Base-by-base conservation (phyloP, 2,888 invertebrate genomes). In the Brenthis daphne region DNA sequence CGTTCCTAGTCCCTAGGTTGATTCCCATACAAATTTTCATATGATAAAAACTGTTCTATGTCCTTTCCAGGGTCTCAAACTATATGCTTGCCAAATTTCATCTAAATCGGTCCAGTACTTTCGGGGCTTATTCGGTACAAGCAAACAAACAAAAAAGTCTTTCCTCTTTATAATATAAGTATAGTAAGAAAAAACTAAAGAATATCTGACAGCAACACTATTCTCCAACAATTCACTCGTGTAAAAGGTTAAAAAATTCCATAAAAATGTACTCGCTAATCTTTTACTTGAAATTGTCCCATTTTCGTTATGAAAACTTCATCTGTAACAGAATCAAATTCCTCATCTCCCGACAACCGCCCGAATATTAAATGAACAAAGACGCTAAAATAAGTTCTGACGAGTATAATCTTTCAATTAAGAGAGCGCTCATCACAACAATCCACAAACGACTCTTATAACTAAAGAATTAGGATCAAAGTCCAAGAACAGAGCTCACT, bases 381-480 rank as follows among this genome's bases (percentile, higher is more conserved):
- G 58, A 58, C 56, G 56, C n/a, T 58, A 48, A 48, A 43, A 43
- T 43, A 43, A 43, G 37, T 43, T 43, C 8, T 29, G 48, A 50
- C 48, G 48, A 60, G 48, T 60, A 60, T 60, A 50, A 29, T 29
- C 60, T 60, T 60, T 48, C 60, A 50, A 60, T 60, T 60, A 60
- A 60, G 60, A 60, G 50, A 60, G 37, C 29, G 29, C n/a, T 48
- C 24, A 13, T 48, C 11, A 12, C 47, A 24, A n/a, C 47, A n/a
- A 14, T 20, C n/a, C 14, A 60, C 29, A n/a, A n/a, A 3, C n/a
- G 5, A 29, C 60, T 29, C 29, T 50, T 24, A 29, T 48, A 0
- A 5, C 14, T 2, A 2, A 20, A 29, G 12, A 2, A 48, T 16
- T 50, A 60, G 29, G 29, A 29, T 29, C 12, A 29, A 12, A 60